Percentiles rank a stretch among this genome's conserved stretches.
Evolutionary conservation across 2,113 vertebrate genomes (phyloP).

Genomic region (Myotis davidii): DNA sequence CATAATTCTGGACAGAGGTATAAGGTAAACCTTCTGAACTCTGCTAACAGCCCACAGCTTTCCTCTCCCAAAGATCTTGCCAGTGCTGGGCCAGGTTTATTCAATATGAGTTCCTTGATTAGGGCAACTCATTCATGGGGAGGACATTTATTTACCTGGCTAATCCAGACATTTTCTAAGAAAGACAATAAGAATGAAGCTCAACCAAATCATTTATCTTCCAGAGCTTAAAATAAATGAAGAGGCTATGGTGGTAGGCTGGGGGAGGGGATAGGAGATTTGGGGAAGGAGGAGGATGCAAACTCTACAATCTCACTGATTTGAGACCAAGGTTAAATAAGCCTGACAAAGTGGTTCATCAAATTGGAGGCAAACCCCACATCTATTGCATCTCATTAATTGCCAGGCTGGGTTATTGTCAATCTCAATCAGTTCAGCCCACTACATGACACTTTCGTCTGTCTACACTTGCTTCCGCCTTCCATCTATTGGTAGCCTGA

Average conservation of each 20-base stretch:
- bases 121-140: background rate
- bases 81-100: background rate
- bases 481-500: slow-evolving; percentile 48
- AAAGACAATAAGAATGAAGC: slow-evolving; percentile 25
- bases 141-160: background rate
- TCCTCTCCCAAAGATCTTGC: background rate
- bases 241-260: background rate
- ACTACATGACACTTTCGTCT: slow-evolving; percentile 34
- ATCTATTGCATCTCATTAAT: slow-evolving; percentile 68
- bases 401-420: slow-evolving; percentile 61
- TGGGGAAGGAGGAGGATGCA: background rate
- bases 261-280: background rate
- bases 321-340: slow-evolving; percentile 75
- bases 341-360: slow-evolving; percentile 77
- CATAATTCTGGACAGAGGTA: background rate
- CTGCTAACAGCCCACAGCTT: background rate
- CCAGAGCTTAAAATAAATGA: slow-evolving; percentile 31
- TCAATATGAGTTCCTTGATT: background rate
- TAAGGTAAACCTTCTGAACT: background rate
- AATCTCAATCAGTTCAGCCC: slow-evolving; percentile 51
- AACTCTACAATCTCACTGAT: slow-evolving; percentile 47
- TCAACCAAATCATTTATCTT: background rate
- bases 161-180: background rate
- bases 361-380: slow-evolving; percentile 50
- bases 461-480: background rate